Base-by-base conservation (phyloP, 37 sponge, comb jelly and placozoan genomes). In the Mnemiopsis leidyi region DNA sequence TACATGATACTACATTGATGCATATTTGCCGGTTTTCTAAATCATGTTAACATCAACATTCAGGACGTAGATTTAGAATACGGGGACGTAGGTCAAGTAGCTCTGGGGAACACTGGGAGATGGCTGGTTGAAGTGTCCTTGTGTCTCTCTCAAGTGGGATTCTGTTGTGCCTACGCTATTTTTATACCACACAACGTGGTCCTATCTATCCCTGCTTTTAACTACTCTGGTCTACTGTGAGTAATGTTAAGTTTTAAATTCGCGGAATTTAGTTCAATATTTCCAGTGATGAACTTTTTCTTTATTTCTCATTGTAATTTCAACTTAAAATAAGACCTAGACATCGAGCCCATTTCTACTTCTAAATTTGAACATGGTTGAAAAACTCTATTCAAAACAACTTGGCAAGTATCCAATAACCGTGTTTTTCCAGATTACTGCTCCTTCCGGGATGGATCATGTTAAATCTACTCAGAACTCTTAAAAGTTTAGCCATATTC, bases 91-190 rank as follows among this genome's bases (percentile, higher is more conserved):
- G 97, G 97, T 94, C 92, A 38, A 94, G 48, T 35, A 33, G 98
- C 98, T 0, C 18, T 95, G 28, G 98, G 98, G 1, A 13, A 92
- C 5, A 0, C n/a, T 33, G 98, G 98, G 0, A 94, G 94, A 37
- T 68, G 67, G 2, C 36, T 96, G 20, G 96, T 96, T 24, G 96
- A 97, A 2, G 69, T 93, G 7, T 32, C 94, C 24, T 93, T 97
- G 1, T 85, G 96, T 30, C 61, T 97, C 9, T 96, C 96, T 31
- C 98, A 97, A 94, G 82, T 95, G 93, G 96, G 97, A 0, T 98
- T 98, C 94, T 95, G 95, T 34, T 98, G 99, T 95, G 99, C 99
- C 0, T 98, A 98, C 73, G 94, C 97, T 29, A 98, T 98, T 28
- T 98, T 97, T 69, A 97, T 98, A 26, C 93, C 97, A 1, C 95